Evolutionary conservation across 1,140 invertebrate genomes (phyloP).

Genomic region (Fopius arisanus): DNA sequence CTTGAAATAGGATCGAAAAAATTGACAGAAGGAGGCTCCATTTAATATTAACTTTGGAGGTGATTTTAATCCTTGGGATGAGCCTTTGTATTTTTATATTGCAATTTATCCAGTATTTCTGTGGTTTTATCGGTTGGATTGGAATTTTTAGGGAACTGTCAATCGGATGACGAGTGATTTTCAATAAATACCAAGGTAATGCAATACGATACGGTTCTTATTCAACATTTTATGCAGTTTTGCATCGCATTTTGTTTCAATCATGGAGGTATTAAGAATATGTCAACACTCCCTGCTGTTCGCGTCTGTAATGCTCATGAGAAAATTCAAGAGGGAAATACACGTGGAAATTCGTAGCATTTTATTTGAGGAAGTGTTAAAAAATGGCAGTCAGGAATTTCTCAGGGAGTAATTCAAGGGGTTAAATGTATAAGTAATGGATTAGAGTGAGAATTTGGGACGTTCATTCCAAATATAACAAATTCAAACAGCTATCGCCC

Average conservation of each 20-base stretch:
- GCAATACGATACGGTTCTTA: no score
- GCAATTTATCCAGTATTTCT: no score
- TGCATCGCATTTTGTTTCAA: no score
- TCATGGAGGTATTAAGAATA: no score
- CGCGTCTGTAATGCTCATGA: no score
- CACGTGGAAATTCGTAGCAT: no score
- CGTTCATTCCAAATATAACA: background rate
- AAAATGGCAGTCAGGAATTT: background rate
- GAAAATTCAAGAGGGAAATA: no score
- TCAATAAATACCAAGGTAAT: background rate
- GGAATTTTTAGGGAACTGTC: background rate
- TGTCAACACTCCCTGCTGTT: no score
- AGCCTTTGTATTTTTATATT: background rate
- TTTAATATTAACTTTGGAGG: conserved; percentile 8
- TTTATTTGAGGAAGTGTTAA: no score
- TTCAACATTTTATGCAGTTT: no score
- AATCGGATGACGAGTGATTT: background rate
- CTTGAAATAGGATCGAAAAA: conserved; percentile 11
- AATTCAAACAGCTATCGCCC: background rate
- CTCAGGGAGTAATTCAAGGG: background rate
- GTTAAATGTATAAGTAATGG: background rate
- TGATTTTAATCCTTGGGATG: conserved; percentile 3
- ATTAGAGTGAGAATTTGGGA: background rate
- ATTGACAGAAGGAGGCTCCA: background rate
- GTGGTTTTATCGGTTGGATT: background rate